Base-by-base conservation (phyloP, 2,888 invertebrate genomes). In the Pegoplata infirma region DNA sequence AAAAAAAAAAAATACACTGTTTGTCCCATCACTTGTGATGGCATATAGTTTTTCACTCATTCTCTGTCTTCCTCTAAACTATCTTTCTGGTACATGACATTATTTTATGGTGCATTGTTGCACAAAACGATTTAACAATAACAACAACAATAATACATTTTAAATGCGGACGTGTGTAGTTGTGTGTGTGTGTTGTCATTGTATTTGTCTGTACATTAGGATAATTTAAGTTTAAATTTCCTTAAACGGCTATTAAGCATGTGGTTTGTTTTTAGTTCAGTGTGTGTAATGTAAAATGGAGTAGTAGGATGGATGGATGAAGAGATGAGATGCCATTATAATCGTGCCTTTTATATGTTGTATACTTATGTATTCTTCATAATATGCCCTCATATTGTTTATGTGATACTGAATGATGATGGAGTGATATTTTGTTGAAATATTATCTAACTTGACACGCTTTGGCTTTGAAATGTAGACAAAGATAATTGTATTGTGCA, bases 231-330 rank as follows among this genome's bases (percentile, higher is more conserved):
- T 63, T 82, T 78, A 80, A 83, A 84, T 82, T 85, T 77, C 81
- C 82, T 81, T 82, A 84, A 86, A 82, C 80, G 86, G 67, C 86
- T 84, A 79, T 79, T 71, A 74, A 71, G 74, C 69, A 66, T 73
- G 78, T 78, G 78, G 74, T 85, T 86, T 69, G 67, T 81, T 72
- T 78, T 55, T 69, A 68, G 66, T 84, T 83, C 76, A 82, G 81
- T 82, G 68, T 75, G 76, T 64, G 76, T 73, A 69, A 78, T 80
- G 72, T 44, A 55, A 21, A 32, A 49, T 64, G 19, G 44, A 72
- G 40, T 44, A 63, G 69, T 21, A 53, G 28, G 28, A 49, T 71
- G 46, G 16, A 32, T 61, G 63, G 68, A 49, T 68, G 68, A n/a
- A n/a, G n/a, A n/a, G n/a, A n/a, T n/a, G n/a, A n/a, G n/a, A 63